Evolutionary conservation across 2,113 vertebrate genomes (phyloP).

Genomic region (Thryonomys swinderianus): DNA sequence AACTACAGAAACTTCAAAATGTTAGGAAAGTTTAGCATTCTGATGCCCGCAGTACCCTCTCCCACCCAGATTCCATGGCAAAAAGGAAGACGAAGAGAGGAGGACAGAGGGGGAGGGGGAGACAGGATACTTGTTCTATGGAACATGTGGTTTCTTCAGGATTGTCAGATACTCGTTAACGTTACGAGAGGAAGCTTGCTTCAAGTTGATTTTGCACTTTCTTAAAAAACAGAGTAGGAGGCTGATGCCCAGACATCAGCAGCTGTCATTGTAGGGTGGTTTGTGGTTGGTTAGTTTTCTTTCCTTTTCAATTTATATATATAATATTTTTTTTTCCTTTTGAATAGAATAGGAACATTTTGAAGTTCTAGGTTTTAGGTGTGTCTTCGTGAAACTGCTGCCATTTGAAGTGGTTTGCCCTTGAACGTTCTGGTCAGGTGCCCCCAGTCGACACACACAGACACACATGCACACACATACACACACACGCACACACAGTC

Average conservation of each 20-base stretch:
- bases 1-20: conserved; percentile 86
- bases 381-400: conserved; percentile 90
- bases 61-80: conserved; percentile 78
- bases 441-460: conserved; percentile 39
- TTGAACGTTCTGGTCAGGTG: conserved; percentile 71
- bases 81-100: conserved; percentile 20
- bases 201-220: conserved; percentile 77
- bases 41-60: conserved; percentile 76
- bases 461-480: neutral
- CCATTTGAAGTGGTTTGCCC: conserved; percentile 83
- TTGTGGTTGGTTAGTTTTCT: conserved; percentile 78
- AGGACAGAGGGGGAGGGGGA: neutral
- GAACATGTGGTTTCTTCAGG: conserved; percentile 84
- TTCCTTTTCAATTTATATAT: conserved; percentile 73
- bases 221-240: conserved; percentile 74
- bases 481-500: conserved; percentile 62
- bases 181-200: conserved; percentile 82
- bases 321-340: conserved; percentile 78
- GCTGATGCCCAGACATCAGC: conserved; percentile 85
- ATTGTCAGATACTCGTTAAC: conserved; percentile 83
- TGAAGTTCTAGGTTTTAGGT: conserved; percentile 83
- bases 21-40: conserved; percentile 86
- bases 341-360: conserved; percentile 85
- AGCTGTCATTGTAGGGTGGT: conserved; percentile 80
- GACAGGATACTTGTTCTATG: conserved; percentile 79